A percentile compares a stretch with the other conserved stretches of the same genome.
Evolutionary conservation across 2,797 vertebrate genomes (phyloP).

Genomic region (Nannoperca obscura): DNA sequence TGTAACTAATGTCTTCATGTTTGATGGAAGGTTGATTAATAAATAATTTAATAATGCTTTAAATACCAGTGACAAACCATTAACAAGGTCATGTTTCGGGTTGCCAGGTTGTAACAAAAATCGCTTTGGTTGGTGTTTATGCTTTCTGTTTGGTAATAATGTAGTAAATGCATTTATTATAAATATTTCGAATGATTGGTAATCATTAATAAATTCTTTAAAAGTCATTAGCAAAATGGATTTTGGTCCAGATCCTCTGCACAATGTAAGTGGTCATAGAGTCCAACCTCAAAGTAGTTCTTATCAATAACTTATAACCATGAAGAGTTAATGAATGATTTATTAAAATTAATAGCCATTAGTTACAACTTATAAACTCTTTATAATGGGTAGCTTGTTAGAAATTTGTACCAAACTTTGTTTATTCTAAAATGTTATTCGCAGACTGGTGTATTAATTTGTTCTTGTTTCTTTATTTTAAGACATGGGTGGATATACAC

Average conservation of each 20-base stretch:
- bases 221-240: neutral
- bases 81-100: neutral
- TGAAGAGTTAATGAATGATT: neutral
- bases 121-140: neutral
- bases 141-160: neutral
- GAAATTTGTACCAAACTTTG: neutral
- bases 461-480: neutral
- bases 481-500: neutral
- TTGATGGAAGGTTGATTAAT: neutral
- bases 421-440: neutral
- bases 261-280: neutral
- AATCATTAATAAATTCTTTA: neutral
- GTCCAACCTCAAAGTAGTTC: neutral
- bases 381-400: neutral
- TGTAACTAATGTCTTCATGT: neutral
- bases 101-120: neutral
- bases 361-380: neutral
- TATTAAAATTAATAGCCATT: slow-evolving; percentile 16
- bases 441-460: neutral
- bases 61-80: neutral
- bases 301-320: neutral
- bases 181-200: neutral
- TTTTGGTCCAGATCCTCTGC: neutral
- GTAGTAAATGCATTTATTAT: neutral
- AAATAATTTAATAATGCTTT: neutral